Evolutionary conservation across 1,140 invertebrate species (phyloP).

Genomic region (Maniola jurtina): DNA sequence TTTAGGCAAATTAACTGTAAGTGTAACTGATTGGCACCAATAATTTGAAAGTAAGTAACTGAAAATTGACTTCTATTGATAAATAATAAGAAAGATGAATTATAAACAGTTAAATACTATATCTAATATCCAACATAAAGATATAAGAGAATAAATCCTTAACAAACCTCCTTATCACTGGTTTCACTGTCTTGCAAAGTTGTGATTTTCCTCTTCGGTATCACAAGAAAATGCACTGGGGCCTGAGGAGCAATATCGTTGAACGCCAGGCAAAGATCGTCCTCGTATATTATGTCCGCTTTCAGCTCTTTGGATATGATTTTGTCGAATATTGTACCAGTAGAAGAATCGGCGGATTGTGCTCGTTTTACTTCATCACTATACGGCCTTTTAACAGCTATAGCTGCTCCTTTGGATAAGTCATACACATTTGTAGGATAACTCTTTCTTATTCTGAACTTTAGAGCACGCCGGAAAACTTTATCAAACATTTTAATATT

Average conservation of each 20-base stretch:
- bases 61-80: too few relatives aligned
- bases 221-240: conserved; percentile 91
- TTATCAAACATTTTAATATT: conserved; percentile 68
- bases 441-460: conserved; percentile 63
- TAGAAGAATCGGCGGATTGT: conserved; percentile 49
- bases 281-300: conserved; percentile 89
- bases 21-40: too few relatives aligned
- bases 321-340: conserved; percentile 88
- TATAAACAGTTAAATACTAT: background rate
- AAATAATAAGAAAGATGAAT: background rate
- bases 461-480: conserved; percentile 67
- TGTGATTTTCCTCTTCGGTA: conserved; percentile 86
- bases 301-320: conserved; percentile 89
- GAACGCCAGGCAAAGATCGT: conserved; percentile 89
- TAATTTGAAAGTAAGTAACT: too few relatives aligned
- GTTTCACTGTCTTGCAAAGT: conserved; percentile 78
- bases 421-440: conserved; percentile 74
- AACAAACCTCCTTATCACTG: conserved; percentile 70
- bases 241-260: conserved; percentile 88
- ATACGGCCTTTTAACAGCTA: conserved; percentile 59
- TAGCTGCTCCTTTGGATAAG: conserved; percentile 58
- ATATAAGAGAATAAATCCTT: background rate
- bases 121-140: too few relatives aligned
- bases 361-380: conserved; percentile 70
- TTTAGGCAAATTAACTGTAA: too few relatives aligned